phyloP scores from a whole-genome alignment of 2,113 vertebrate genomes.

The Haplotaxodon microlepis region DNA sequence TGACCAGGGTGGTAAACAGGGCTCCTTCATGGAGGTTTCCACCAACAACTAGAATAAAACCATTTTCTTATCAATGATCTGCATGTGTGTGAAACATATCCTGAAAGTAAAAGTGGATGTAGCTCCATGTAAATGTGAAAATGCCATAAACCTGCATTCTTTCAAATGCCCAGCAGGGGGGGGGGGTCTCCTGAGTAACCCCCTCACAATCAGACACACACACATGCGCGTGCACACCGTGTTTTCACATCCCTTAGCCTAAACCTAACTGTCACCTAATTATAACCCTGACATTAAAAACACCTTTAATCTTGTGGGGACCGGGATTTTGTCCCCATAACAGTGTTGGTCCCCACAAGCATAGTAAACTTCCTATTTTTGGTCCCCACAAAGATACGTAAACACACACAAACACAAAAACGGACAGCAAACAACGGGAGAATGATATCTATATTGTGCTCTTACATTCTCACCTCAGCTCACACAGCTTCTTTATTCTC shows the following conservation, averaged over 20 bases:
- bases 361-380: not conserved
- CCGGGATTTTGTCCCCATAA: accelerated
- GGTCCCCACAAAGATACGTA: not conserved
- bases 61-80: not conserved
- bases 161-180: not conserved
- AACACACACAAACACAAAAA: not conserved
- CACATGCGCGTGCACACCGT: accelerated
- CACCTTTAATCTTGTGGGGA: not conserved
- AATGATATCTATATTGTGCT: not conserved
- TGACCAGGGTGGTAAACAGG: not conserved
- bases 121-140: not conserved
- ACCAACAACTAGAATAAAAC: not conserved
- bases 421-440: not conserved
- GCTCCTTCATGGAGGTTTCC: not conserved
- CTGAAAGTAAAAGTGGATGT: not conserved
- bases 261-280: not conserved
- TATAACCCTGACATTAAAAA: not conserved
- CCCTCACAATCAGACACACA: not conserved
- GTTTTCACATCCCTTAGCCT: not conserved
- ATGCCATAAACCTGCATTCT: not conserved
- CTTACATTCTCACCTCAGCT: not conserved
- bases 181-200: not conserved
- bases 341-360: not conserved
- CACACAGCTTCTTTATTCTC: not conserved
- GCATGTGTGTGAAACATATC: not conserved